Base-by-base conservation (phyloP, 1,140 invertebrate species). In the Ptiloglossa arizonensis region DNA sequence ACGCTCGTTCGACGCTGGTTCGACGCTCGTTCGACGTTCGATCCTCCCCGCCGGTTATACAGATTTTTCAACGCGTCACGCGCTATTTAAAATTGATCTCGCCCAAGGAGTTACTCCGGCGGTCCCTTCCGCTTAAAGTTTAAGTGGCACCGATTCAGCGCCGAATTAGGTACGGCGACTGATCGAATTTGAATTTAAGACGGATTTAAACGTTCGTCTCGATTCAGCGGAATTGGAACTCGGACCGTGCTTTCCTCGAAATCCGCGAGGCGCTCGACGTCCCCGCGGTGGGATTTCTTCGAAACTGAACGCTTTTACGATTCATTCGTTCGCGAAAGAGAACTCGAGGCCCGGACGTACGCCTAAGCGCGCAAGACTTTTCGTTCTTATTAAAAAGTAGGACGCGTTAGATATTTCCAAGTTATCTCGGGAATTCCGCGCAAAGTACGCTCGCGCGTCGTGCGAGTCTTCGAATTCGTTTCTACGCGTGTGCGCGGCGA, bases 111-210 rank as follows among this genome's bases (percentile, higher is more conserved):
- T 32, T 24, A 24, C 17, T 13, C 35, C 9, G 35, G 35, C 2
- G 32, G 15, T 15, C 13, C 19, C 15, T 24, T 32, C 29, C 56
- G 13, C 29, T 57, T 11, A 32, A 57, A 57, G 5, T 17, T 57
- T 32, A 52, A 52, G 48, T 52, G n/a, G 48, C 48, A 52, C n/a
- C 48, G 11, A 52, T 19, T 52, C 48, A n/a, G 48, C 48, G 4
- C n/a, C 48, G 11, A n/a, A 52, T 52, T 52, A 52, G n/a, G n/a
- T 6, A n/a, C 48, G 9, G 27, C 15, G 41, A 66, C 29, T 46
- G 63, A 29, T 48, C 44, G 24, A 48, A 66, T 66, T 66, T 48
- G 46, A 66, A 48, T 66, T 66, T 66, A 48, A 66, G 1, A 48
- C 19, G 17, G 19, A 8, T 66, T 48, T 29, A 32, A 46, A 66